phyloP scores from a whole-genome alignment of 2,888 invertebrate species.

The Scrobipalpa atriplicella region DNA sequence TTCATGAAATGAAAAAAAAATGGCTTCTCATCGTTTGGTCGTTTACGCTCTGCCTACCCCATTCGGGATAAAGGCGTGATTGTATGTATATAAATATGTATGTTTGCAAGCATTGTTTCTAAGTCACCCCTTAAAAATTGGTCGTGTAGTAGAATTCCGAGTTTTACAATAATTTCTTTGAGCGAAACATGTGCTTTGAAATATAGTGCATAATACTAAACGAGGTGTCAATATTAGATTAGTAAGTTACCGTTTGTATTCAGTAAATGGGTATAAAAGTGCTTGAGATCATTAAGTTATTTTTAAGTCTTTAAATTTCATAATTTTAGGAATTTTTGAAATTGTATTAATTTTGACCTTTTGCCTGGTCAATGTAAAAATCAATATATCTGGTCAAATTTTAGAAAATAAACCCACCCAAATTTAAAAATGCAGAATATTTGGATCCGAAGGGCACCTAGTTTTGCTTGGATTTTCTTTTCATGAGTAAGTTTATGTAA shows the following conservation, averaged over 20 bases:
- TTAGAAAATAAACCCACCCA: too few species aligned
- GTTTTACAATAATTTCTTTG: not conserved
- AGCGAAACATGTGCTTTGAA: slow-evolving; percentile 14
- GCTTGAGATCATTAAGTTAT: slow-evolving; percentile 8
- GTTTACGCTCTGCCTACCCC: too few species aligned
- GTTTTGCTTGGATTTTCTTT: too few species aligned
- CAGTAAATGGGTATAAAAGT: slow-evolving; percentile 8
- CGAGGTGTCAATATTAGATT: slow-evolving; percentile 9
- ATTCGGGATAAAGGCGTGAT: too few species aligned
- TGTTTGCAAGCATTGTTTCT: not conserved
- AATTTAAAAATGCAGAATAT: too few species aligned
- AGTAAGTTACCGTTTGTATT: not conserved
- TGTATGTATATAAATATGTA: too few species aligned
- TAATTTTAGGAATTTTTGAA: slow-evolving; percentile 11
- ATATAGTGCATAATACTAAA: slow-evolving; percentile 7
- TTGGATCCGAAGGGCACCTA: too few species aligned
- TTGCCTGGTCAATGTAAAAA: too few species aligned
- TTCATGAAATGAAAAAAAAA: too few species aligned
- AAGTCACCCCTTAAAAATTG: not conserved
- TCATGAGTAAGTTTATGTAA: too few species aligned
- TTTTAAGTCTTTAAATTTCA: slow-evolving; percentile 9
- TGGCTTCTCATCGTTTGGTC: too few species aligned
- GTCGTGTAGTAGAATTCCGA: not conserved
- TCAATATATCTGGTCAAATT: too few species aligned
- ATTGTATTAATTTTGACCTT: not conserved